Percentiles rank a stretch among this genome's conserved stretches.
phyloP scores from a whole-genome alignment of 2,113 vertebrate genomes.

The Etheostoma cragini region DNA sequence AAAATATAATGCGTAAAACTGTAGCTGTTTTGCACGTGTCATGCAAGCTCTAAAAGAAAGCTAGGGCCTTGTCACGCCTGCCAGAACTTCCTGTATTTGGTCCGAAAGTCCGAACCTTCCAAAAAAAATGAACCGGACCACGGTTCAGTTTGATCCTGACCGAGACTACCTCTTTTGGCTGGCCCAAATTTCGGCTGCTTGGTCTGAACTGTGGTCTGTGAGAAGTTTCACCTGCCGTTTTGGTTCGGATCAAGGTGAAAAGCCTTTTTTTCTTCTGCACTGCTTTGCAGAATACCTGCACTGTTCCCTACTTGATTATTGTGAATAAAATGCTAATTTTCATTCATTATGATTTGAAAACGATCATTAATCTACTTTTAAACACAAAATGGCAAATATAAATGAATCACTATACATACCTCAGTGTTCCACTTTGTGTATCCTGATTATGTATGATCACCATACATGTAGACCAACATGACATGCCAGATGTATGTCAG shows the following conservation, averaged over 20 bases:
- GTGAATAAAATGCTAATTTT: background rate
- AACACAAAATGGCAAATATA: background rate
- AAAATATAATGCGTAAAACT: conserved; percentile 2
- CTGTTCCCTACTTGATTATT: background rate
- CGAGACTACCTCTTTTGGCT: too few species aligned
- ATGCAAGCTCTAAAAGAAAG: background rate
- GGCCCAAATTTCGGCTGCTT: too few species aligned
- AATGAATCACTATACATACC: background rate
- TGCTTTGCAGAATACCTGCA: background rate
- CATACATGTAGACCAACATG: conserved; percentile 18
- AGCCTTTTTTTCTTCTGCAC: background rate
- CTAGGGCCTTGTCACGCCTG: background rate
- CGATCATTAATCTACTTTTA: background rate
- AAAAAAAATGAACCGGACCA: too few species aligned
- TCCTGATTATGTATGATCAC: conserved; percentile 1
- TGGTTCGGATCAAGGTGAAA: too few species aligned
- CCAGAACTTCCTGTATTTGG: too few species aligned
- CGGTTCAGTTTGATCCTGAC: too few species aligned
- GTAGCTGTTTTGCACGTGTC: conserved; percentile 3
- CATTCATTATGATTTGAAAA: background rate
- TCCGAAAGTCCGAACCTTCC: too few species aligned
- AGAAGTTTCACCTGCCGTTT: too few species aligned
- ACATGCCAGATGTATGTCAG: conserved; percentile 34
- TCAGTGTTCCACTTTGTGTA: background rate
- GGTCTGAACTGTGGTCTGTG: too few species aligned